phyloP scores from a whole-genome alignment of 2,797 vertebrate genomes.

The Clarias pachynema region DNA sequence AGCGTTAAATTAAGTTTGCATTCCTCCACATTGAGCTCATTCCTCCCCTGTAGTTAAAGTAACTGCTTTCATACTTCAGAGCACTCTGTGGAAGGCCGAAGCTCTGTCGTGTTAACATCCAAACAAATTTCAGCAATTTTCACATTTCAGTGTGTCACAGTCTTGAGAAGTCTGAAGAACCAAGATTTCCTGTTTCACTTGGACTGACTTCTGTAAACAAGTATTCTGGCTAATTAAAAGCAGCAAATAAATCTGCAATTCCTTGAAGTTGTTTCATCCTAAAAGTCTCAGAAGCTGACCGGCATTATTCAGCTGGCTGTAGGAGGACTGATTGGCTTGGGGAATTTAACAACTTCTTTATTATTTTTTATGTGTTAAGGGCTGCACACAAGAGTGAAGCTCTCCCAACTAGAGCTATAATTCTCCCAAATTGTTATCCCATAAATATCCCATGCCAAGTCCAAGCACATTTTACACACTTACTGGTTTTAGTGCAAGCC shows the following conservation, averaged over 20 bases:
- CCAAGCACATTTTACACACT: conserved; percentile 35
- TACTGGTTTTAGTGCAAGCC: conserved; percentile 39
- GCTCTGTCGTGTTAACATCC: neutral
- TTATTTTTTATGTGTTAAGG: conserved; percentile 22
- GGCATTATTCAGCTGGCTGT: neutral
- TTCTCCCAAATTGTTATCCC: conserved; percentile 34
- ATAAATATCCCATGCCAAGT: conserved; percentile 44
- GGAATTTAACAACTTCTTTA: neutral
- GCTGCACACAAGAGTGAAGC: neutral
- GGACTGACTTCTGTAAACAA: neutral
- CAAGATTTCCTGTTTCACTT: conserved; percentile 14
- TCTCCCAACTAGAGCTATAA: conserved; percentile 30
- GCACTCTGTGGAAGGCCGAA: neutral
- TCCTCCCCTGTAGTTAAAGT: conserved; percentile 17
- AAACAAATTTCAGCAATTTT: conserved; percentile 22
- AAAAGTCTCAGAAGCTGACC: conserved; percentile 5
- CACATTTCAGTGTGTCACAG: neutral
- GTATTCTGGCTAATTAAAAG: neutral
- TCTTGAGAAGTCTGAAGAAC: neutral
- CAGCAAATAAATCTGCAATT: neutral
- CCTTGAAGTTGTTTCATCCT: neutral
- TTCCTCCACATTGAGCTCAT: conserved; percentile 41
- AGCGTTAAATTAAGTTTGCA: conserved; percentile 36
- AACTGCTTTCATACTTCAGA: conserved; percentile 13
- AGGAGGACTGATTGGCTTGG: neutral